Base-by-base conservation (phyloP, 2,797 vertebrate species). In the Picus viridis region DNA sequence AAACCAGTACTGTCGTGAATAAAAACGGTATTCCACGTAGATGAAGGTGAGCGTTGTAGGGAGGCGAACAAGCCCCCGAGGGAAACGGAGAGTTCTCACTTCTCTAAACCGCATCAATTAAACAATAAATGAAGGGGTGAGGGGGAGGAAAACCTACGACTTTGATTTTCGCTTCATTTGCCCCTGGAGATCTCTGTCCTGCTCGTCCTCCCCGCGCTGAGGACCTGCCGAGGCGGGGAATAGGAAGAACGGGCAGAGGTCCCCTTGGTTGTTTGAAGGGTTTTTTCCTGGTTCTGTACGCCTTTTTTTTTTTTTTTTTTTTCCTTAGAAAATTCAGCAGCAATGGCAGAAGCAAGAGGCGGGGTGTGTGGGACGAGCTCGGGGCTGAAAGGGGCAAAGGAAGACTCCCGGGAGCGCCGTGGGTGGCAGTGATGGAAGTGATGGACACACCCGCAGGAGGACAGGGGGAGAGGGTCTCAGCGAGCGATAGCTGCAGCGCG, bases 101-200 rank as follows among this genome's bases (percentile, higher is more conserved):
- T 54, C 24, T 68, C 32, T 14, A 62, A 69, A 58, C 16, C 2
- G 5, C 10, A 69, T 62, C 41, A 18, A 3, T 19, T 29, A 16
- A 41, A 62, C 2, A 8, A 30, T 17, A 62, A 53, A 19, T 6
- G 30, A 6, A 15, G 12, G 7, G 3, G 30, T 6, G 7, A 12
- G 12, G 6, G 3, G 26, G 6, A 3, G 5, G 4, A 16, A 45
- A 29, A 29, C 26, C 5, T 3, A 5, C 0, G 7, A n/a, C 14
- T 30, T 64, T 30, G 6, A 7, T 41, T 43, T 27, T 63, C 18
- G 3, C 6, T 27, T 30, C n/a, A 10, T 34, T 16, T 27, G 5
- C 0, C 7, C 30, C 12, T 22, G 49, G 15, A 32, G 41, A 18
- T 16, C 8, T 2, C 0, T n/a, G 23, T 6, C 8, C 30, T 22